These are phyloP conservation scores for Carlito syrichta DNA, from an alignment of 2,113 vertebrate species.

Conservation along the genomic window DNA sequence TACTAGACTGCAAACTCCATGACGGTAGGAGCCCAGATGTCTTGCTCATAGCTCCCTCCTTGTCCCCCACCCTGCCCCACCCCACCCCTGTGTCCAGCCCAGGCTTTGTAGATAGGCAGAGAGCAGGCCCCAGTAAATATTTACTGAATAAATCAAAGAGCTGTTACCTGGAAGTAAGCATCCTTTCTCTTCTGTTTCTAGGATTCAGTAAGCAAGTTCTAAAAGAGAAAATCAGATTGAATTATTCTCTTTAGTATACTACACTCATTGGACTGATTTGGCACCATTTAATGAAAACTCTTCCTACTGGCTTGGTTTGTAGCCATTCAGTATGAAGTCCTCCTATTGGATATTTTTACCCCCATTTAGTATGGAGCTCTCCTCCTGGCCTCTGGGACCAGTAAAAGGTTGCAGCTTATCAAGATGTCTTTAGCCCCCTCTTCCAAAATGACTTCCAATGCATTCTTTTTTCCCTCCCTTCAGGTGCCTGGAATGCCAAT, in stretches of 20 bases:
- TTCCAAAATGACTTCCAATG: not conserved
- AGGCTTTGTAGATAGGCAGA: no score
- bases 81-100: no score
- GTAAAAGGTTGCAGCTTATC: rapidly evolving
- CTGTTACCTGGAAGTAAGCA: not conserved
- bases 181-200: no score
- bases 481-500: no score
- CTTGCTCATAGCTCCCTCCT: not conserved
- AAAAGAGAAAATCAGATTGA: not conserved
- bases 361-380: not conserved
- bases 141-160: not conserved
- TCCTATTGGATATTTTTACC: not conserved
- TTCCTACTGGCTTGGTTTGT: not conserved
- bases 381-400: not conserved
- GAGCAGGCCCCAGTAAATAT: not conserved
- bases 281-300: not conserved
- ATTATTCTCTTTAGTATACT: not conserved
- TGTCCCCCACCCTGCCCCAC: no score
- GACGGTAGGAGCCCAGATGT: no score
- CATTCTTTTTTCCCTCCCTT: not conserved
- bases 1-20: not conserved
- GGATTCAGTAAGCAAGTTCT: not conserved
- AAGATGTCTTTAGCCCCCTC: rapidly evolving
- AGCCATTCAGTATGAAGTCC: not conserved
- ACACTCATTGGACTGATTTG: not conserved